A percentile compares a stretch with the other conserved stretches of the same genome.
Evolutionary conservation across 2,888 invertebrate species (phyloP).

Genomic region (Watsonalla binaria): DNA sequence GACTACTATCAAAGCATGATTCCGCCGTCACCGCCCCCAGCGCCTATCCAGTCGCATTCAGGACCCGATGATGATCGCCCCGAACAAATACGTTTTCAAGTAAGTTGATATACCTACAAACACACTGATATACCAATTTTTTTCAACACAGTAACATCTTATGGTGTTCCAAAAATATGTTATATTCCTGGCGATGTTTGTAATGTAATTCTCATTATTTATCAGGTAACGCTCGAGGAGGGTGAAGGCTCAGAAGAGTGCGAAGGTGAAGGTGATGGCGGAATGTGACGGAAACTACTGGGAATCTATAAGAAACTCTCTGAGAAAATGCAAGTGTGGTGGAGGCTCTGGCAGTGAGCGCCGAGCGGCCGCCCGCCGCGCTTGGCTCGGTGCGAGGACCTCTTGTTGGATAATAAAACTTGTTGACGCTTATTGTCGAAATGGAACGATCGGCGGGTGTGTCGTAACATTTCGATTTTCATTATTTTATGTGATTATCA

Average conservation of each 20-base stretch:
- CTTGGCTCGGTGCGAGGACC: constrained; percentile 12
- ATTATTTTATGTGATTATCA: constrained; percentile 72
- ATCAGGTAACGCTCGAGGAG: constrained; percentile 91
- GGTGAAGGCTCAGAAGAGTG: constrained; percentile 84
- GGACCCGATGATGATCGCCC: constrained; percentile 80
- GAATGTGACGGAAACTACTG: constrained; percentile 96
- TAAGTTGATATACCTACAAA: constrained; percentile 41
- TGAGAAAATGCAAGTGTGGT: constrained; percentile 93
- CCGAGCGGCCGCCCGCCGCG: constrained; percentile 29
- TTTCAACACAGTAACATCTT: not conserved
- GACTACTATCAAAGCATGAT: constrained; percentile 98
- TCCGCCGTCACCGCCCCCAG: constrained; percentile 92
- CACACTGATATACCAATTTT: not conserved
- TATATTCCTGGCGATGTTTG: not conserved
- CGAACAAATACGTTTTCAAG: constrained; percentile 86
- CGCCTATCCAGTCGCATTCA: constrained; percentile 75
- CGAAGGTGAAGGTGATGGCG: constrained; percentile 78
- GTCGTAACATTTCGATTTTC: constrained; percentile 69
- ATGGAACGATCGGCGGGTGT: constrained; percentile 57
- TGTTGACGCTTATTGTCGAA: constrained; percentile 75
- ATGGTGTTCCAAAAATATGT: not conserved
- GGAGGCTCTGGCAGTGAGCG: constrained; percentile 86
- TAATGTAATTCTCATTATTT: constrained; percentile 14
- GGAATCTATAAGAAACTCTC: constrained; percentile 94
- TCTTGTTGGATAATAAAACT: constrained; percentile 66